A percentile compares a stretch with the other conserved stretches of the same genome.
Evolutionary conservation across 1,140 invertebrate species (phyloP).

Genomic region (Neuroterus valhalla): DNA sequence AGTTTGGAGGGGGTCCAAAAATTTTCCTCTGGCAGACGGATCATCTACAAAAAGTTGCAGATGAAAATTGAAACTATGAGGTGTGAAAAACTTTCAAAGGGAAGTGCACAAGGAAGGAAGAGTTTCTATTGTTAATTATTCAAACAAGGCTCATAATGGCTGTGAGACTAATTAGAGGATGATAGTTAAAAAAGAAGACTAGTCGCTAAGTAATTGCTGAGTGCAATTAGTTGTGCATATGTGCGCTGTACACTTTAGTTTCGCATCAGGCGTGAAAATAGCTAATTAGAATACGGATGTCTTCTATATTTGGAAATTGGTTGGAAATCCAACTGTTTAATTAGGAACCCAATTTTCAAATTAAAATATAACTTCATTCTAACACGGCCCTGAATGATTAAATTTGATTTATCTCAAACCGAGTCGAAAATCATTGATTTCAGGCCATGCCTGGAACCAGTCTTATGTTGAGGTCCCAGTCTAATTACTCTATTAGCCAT

Average conservation of each 20-base stretch:
- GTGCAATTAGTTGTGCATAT: conserved; percentile 8
- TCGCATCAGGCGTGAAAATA: conserved; percentile 13
- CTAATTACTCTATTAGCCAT: no score
- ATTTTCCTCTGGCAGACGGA: no score
- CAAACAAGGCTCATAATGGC: conserved; percentile 23
- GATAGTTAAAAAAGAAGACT: conserved; percentile 1
- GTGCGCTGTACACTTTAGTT: conserved; percentile 15
- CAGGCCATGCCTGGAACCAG: no score
- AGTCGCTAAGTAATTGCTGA: conserved; percentile 26
- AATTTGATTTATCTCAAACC: no score
- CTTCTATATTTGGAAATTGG: neutral
- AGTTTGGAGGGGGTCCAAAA: no score
- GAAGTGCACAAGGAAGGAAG: neutral
- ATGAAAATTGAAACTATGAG: no score
- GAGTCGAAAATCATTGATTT: no score
- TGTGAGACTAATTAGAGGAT: conserved; percentile 4
- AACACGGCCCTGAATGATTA: neutral
- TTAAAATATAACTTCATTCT: neutral
- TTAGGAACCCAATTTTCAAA: neutral
- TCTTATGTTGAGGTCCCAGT: no score
- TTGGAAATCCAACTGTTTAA: neutral
- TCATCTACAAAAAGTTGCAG: no score
- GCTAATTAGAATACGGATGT: conserved; percentile 3
- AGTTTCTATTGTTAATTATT: conserved; percentile 17
- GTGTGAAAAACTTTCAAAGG: no score